These are phyloP conservation scores for Ceratina japonica DNA, from an alignment of 1,140 invertebrate species.

Conservation along the genomic window DNA sequence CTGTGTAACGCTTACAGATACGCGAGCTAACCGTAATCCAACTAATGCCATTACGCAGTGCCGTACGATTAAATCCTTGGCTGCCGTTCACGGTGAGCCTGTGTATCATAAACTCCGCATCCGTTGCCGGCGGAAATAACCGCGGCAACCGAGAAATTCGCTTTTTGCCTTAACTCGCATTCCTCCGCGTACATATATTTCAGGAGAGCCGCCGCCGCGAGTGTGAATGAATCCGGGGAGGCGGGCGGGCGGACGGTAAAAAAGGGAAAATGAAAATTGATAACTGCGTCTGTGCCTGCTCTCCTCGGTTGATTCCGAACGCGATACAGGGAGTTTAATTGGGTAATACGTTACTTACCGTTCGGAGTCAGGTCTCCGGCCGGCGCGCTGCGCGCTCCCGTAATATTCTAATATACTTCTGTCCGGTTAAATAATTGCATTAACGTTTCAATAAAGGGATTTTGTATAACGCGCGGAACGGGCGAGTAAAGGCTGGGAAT, in stretches of 20 bases:
- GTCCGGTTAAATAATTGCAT: neutral
- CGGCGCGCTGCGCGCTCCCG: neutral
- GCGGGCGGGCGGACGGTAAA: too few relatives aligned
- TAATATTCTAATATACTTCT: neutral
- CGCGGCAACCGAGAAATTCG: neutral
- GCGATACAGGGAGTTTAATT: slow-evolving; percentile 1
- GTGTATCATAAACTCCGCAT: slow-evolving; percentile 54
- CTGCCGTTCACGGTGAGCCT: slow-evolving; percentile 34
- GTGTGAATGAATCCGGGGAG: too few relatives aligned
- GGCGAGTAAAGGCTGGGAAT: neutral
- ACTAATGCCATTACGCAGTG: slow-evolving; percentile 60
- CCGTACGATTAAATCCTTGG: slow-evolving; percentile 59
- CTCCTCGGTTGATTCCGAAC: neutral
- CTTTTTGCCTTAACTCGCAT: neutral
- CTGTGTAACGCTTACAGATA: slow-evolving; percentile 46
- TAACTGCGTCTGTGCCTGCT: too few relatives aligned
- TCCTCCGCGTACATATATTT: slow-evolving; percentile 21
- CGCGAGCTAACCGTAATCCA: slow-evolving; percentile 54
- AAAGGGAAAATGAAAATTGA: neutral
- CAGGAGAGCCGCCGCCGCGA: neutral
- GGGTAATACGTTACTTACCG: neutral
- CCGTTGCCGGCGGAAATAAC: slow-evolving; percentile 40
- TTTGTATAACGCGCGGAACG: too few relatives aligned
- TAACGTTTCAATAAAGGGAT: neutral
- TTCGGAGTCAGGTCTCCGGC: neutral